A percentile compares a stretch with the other conserved stretches of the same genome.
Conservation (phyloP, 2,113 vertebrate species). For the Saccopteryx leptura region DNA sequence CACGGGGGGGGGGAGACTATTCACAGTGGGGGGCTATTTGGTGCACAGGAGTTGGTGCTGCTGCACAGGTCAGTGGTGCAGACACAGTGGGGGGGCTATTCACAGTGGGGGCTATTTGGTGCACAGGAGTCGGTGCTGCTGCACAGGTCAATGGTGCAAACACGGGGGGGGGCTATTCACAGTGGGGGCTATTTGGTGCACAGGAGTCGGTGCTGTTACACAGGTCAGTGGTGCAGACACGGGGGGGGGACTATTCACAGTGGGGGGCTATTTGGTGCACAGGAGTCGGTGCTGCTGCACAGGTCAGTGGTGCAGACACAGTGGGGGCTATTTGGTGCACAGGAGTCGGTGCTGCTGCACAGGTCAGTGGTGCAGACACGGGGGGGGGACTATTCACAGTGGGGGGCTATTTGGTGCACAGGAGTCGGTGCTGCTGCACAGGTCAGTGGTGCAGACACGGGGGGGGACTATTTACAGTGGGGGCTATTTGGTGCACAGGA, state of each 20-base stretch:
- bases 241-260: too few relatives aligned
- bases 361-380: neutral
- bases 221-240: neutral
- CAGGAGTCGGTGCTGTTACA: neutral
- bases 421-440: neutral
- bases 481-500: neutral
- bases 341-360: neutral
- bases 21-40: neutral
- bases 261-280: neutral
- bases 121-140: neutral
- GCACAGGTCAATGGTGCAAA: neutral
- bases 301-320: neutral
- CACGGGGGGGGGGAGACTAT: too few relatives aligned
- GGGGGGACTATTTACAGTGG: neutral
- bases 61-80: neutral
- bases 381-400: too few relatives aligned
- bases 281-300: neutral
- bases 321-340: neutral
- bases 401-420: neutral
- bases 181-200: neutral
- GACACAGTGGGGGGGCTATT: too few relatives aligned
- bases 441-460: fast-evolving
- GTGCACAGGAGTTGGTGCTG: neutral
- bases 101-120: neutral
- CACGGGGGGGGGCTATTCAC: too few relatives aligned